Conservation (phyloP, 2,113 vertebrate genomes). For the Cryptotis parvus region DNA sequence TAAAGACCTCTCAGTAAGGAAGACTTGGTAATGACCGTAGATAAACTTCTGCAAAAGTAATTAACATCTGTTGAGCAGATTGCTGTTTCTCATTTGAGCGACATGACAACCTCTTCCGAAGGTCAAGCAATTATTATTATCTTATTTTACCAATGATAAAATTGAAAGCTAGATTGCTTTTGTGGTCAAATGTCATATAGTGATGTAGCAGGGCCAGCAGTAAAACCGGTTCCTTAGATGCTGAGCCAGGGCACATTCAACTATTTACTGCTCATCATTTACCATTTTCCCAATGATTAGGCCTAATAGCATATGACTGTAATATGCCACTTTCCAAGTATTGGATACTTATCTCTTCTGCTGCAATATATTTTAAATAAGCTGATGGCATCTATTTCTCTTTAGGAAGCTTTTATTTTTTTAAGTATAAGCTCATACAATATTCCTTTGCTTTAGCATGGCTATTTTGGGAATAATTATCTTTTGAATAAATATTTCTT, state of each 20-base stretch:
- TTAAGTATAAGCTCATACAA: neutral
- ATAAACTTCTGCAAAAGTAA: conserved; percentile 75
- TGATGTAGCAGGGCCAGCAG: neutral
- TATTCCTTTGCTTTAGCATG: neutral
- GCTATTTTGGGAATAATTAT: conserved; percentile 37
- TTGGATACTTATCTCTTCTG: neutral
- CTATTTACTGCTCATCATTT: conserved; percentile 46
- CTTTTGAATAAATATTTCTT: conserved; percentile 62
- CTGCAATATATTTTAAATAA: conserved; percentile 28
- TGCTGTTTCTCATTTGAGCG: conserved; percentile 66
- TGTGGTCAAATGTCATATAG: conserved; percentile 35
- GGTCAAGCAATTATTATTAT: conserved; percentile 67
- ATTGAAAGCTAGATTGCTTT: conserved; percentile 33
- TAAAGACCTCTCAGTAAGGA: conserved; percentile 55
- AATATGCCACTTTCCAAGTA: conserved; percentile 1
- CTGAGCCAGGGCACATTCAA: neutral
- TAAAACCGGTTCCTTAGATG: conserved; percentile 16
- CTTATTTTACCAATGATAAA: conserved; percentile 67
- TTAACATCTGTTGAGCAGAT: conserved; percentile 76
- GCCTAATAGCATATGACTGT: neutral
- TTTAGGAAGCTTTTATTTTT: neutral
- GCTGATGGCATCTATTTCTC: neutral
- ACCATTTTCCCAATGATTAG: conserved; percentile 6
- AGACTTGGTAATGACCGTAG: conserved; percentile 69
- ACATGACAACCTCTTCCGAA: conserved; percentile 52